Evolutionary conservation across 2,888 invertebrate genomes (phyloP).

Genomic region (Tipula unca): DNA sequence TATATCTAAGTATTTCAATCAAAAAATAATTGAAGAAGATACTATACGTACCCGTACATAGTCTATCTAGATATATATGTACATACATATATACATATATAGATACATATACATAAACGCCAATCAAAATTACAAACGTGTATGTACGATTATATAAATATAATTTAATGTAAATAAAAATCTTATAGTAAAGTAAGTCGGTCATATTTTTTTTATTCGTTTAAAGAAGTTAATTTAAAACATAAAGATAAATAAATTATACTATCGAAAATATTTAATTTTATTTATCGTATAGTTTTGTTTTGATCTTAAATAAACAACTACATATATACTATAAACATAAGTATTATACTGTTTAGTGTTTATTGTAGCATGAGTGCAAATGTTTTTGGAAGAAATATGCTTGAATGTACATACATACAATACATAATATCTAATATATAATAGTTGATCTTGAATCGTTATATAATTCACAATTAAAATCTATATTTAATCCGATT

Average conservation of each 20-base stretch:
- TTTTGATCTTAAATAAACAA: not conserved
- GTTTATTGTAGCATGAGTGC: not conserved
- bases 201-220: not conserved
- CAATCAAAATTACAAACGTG: not conserved
- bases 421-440: not conserved
- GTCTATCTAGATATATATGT: not conserved
- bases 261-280: not conserved
- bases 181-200: not conserved
- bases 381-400: not conserved
- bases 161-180: not conserved
- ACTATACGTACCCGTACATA: not conserved
- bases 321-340: not conserved
- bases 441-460: not conserved
- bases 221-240: not conserved
- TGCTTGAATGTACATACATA: too few relatives aligned
- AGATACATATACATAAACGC: not conserved
- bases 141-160: not conserved
- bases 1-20: not conserved
- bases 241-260: not conserved
- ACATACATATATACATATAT: not conserved
- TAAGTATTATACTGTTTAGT: not conserved
- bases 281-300: not conserved
- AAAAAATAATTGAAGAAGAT: not conserved
- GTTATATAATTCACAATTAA: not conserved
- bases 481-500: not conserved